Base-by-base conservation (phyloP, 2,113 vertebrate genomes). In the Chaetops frenatus region DNA sequence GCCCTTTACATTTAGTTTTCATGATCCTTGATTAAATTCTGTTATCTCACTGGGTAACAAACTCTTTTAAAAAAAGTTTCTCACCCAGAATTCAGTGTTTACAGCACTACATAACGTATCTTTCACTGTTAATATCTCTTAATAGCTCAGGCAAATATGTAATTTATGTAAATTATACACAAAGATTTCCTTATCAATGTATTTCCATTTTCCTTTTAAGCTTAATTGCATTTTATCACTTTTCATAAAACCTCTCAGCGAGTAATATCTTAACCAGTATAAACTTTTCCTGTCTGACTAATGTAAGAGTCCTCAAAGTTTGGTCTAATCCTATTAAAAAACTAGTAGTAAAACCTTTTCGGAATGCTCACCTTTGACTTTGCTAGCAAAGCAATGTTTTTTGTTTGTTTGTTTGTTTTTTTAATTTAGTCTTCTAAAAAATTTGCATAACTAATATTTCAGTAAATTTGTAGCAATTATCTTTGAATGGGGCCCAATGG, bases 351-450 rank as follows among this genome's bases (percentile, higher is more conserved):
- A 36, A 3, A 18, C 1, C 25, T 44, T 47, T 42, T 50, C 50
- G 1, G 12, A 74, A 50, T 17, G 6, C 0, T 67, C 0, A 0
- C 18, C 11, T 74, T 84, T 85, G 38, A 1, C 15, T 64, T 76
- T 73, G 4, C 10, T 40, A 66, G 2, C 6, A 91, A 81, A 51
- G 15, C 1, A n/a, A 31, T 64, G 23, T 0, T 3, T 36, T 27
- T 23, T 27, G n/a, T n/a, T n/a, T n/a, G n/a, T n/a, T n/a, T n/a
- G n/a, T 25, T 12, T 20, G 9, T 25, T 15, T 33, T 70, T 35
- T 33, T 4, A 3, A 33, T 61, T 61, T 69, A 3, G 3, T 57
- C 18, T 65, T 38, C 3, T 12, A 4, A 44, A 29, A 76, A 23
- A 44, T 54, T 84, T 66, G 1, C 7, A 14, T 67, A 67, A 31